Base-by-base conservation (phyloP, 2,113 vertebrate genomes). In the Talpa occidentalis region DNA sequence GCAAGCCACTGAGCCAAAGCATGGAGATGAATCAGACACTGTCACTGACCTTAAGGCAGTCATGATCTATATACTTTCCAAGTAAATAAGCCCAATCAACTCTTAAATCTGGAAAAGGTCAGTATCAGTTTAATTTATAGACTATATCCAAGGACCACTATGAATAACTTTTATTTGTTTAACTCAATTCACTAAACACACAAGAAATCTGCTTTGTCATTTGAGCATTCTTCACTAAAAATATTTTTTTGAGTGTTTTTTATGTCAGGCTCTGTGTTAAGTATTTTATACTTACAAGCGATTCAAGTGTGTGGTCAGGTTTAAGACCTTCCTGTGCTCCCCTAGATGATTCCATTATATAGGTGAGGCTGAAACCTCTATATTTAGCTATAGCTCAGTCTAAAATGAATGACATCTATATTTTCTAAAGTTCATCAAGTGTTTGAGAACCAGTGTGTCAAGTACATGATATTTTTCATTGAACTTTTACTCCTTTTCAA, bases 121-220 rank as follows among this genome's bases (percentile, higher is more conserved):
- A 94, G 54, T 67, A 85, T 64, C 74, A 89, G 59, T 44, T 79
- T 85, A 81, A 90, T 2, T 59, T 30, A 24, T 7, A 79, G 42
- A 59, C 0, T 0, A 86, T 83, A 89, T 91, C n/a, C 52, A 91
- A 95, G 73, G 35, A 82, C 62, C 16, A 22, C 40, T 52, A 22
- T 16, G 73, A 59, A 82, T 78, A 2, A 59, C 62, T 80, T 73
- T 52, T 77, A 11, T 5, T 62, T 49, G 12, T 92, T 87, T 78
- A 76, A 88, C 6, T 92, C 42, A 64, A n/a, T 44, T 88, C 17
- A 66, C 73, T 88, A 82, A 60, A 81, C 8, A 40, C 7, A 12
- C 81, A 52, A 8, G 30, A 76, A 72, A 12, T 42, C 28, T 87
- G 5, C 19, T 94, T 89, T 44, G 15, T 73, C 47, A 42, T 62